Percentiles rank a stretch among this genome's conserved stretches.
Evolutionary conservation across 1,140 invertebrate species (phyloP).

Genomic region (Rhagoletis pomonella): DNA sequence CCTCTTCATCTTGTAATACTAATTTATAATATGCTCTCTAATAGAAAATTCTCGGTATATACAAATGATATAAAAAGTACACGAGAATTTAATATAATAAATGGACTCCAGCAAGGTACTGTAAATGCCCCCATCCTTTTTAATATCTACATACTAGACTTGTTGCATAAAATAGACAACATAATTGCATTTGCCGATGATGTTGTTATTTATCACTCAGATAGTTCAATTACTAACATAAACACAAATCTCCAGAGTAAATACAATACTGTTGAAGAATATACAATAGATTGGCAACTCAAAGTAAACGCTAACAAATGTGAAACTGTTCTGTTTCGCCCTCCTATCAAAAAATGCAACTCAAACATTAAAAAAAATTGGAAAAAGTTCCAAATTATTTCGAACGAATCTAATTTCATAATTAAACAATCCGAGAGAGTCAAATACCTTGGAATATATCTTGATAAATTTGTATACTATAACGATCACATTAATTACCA

Average conservation of each 20-base stretch:
- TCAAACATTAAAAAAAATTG: too few relatives aligned
- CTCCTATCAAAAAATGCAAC: slow-evolving; percentile 34
- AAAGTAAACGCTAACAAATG: slow-evolving; percentile 50
- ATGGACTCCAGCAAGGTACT: slow-evolving; percentile 46
- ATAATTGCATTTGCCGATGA: slow-evolving; percentile 45
- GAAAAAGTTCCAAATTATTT: too few relatives aligned
- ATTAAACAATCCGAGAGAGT: too few relatives aligned
- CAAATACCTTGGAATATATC: too few relatives aligned
- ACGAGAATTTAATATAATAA: background rate
- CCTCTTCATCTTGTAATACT: background rate
- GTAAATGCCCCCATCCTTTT: slow-evolving; percentile 44
- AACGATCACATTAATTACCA: background rate
- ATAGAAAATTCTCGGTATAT: background rate
- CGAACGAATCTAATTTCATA: too few relatives aligned
- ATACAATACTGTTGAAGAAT: slow-evolving; percentile 42
- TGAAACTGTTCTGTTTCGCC: slow-evolving; percentile 49
- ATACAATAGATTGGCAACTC: slow-evolving; percentile 34
- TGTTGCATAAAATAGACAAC: background rate
- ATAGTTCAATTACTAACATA: slow-evolving; percentile 28
- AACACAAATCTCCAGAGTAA: slow-evolving; percentile 31
- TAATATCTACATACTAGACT: slow-evolving; percentile 40
- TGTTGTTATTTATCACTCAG: slow-evolving; percentile 16
- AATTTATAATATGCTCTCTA: slow-evolving; percentile 38
- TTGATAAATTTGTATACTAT: slow-evolving; percentile 28
- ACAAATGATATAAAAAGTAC: background rate